Evolutionary conservation across 2,888 invertebrate species (phyloP), one percentile per base, ranked within the genome.

Genomic region (Andrena marginata): DNA sequence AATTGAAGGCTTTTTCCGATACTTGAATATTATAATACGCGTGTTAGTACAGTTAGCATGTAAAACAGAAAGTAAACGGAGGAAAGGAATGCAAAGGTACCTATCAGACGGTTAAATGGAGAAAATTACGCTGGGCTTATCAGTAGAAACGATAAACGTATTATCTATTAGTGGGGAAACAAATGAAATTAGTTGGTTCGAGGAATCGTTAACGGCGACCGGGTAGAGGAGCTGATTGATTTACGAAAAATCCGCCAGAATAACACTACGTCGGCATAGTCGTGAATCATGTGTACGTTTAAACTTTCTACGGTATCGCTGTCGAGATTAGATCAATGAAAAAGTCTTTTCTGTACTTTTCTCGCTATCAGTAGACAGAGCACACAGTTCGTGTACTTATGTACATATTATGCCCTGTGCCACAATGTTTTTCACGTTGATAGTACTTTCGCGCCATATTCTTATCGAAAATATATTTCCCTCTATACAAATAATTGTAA

Each of bases 301-400:
- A 77, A 42, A 79, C 42, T 76, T 70, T 51, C 29, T 23, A 29
- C 63, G 33, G 31, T 63, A 77, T 68, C 48, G 7, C 49, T 23
- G 1, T 1, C 16, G 7, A 63, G 63, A 72, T 77, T 72, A 72
- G 8, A 72, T 69, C 42, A 80, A 68, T 76, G 70, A 67, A 75
- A 62, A 63, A 48, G 23, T 60, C 65, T 71, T n/a, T 33, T n/a
- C 16, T n/a, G 42, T 29, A 10, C 10, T 10, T 56, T 51, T 0
- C 33, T 65, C 29, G 13, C 3, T 51, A 23, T 56, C 23, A 23
- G 51, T 20, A 51, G n/a, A 20, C 51, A 20, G 51, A n/a, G 26
- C 4, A 56, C 23, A 56, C 20, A 7, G 6, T 35, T 26, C 16
- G 13, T 64, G 29, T 2, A 6, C 20, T 8, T 16, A 23, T 4